Evolutionary conservation across 1,140 invertebrate species (phyloP).

Genomic region (Lepeophtheirus salmonis): DNA sequence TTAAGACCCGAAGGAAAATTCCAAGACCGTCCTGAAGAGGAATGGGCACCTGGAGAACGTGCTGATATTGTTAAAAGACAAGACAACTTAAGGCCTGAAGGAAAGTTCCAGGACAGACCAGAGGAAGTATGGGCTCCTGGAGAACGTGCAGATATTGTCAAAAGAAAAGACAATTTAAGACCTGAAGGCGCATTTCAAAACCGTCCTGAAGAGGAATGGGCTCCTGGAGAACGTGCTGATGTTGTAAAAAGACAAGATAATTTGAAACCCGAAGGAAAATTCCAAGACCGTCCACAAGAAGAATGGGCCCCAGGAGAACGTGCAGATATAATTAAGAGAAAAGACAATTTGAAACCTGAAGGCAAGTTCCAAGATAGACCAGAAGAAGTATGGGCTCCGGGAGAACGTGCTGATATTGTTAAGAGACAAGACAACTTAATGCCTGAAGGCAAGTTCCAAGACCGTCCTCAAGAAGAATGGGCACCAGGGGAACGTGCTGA

Average conservation of each 20-base stretch:
- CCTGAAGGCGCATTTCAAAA: conserved; percentile 18
- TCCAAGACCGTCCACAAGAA: conserved; percentile 25
- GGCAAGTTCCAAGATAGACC: conserved; percentile 33
- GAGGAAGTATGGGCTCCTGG: conserved; percentile 24
- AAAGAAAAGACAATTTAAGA: not conserved
- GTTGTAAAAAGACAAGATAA: conserved; percentile 35
- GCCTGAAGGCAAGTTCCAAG: conserved; percentile 44
- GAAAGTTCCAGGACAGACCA: conserved; percentile 31
- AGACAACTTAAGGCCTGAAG: conserved; percentile 27
- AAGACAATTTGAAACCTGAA: conserved; percentile 38
- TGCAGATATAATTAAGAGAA: conserved; percentile 27
- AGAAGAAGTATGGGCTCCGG: not conserved
- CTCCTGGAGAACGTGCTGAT: conserved; percentile 27
- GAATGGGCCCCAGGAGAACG: conserved; percentile 29
- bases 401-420: conserved; percentile 27
- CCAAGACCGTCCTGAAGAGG: conserved; percentile 26
- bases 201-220: conserved; percentile 24
- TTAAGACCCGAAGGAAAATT: conserved; percentile 20
- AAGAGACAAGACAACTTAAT: conserved; percentile 1
- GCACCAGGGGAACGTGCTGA: no score
- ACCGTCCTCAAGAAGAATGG: no score
- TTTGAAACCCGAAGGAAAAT: conserved; percentile 25
- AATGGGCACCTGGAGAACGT: conserved; percentile 12
- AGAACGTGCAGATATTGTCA: conserved; percentile 16
- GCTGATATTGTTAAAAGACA: conserved; percentile 10